These are phyloP conservation scores for Scolopax mira DNA, from an alignment of 2,113 vertebrate genomes.

Conservation along the genomic window DNA sequence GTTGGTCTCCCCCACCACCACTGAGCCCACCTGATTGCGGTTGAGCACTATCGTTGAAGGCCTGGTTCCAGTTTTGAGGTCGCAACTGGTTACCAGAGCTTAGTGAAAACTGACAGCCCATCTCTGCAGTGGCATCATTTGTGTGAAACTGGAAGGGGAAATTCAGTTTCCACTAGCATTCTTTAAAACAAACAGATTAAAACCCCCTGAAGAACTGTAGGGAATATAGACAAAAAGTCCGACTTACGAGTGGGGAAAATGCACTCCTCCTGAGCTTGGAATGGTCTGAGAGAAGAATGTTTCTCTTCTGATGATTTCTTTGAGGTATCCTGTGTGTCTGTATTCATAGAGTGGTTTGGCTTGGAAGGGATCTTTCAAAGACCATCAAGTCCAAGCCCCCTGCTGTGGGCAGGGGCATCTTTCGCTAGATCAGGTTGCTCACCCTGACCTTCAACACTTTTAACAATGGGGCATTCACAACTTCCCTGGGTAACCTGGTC, in stretches of 20 bases:
- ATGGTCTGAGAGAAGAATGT: neutral
- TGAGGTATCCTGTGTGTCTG: neutral
- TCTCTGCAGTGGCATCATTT: neutral
- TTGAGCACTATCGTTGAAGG: neutral
- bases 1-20: neutral
- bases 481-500: neutral
- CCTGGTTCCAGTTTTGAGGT: neutral
- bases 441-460: neutral
- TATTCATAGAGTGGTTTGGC: neutral
- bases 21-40: neutral
- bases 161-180: neutral
- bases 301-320: neutral
- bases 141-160: neutral
- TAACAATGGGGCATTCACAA: accelerated
- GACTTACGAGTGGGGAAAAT: neutral
- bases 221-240: neutral
- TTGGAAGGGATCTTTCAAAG: neutral
- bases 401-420: neutral
- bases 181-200: neutral
- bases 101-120: neutral
- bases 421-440: neutral
- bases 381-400: neutral
- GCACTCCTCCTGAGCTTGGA: neutral
- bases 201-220: neutral
- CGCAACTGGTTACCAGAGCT: neutral